phyloP scores from a whole-genome alignment of 1,140 invertebrate genomes.

The Diorhabda carinulata region DNA sequence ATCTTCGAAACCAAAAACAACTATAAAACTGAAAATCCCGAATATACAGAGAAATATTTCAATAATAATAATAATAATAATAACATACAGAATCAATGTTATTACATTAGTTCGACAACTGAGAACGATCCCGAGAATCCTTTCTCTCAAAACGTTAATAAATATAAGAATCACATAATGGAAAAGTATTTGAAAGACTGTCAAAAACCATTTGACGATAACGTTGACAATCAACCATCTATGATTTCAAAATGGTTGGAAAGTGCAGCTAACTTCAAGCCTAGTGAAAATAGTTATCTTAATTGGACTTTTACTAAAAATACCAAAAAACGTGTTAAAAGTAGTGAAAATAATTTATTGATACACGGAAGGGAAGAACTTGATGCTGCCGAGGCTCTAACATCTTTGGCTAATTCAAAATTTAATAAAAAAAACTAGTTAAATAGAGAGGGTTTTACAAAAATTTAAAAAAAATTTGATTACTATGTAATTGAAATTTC shows the following conservation, averaged over 20 bases:
- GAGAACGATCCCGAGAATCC: slow-evolving; percentile 41
- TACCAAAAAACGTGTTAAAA: slow-evolving; percentile 32
- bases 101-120: slow-evolving; percentile 46
- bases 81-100: slow-evolving; percentile 39
- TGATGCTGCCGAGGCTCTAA: slow-evolving; percentile 65
- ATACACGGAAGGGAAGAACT: slow-evolving; percentile 62
- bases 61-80: slow-evolving; percentile 16
- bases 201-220: slow-evolving; percentile 36
- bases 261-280: slow-evolving; percentile 63
- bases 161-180: slow-evolving; percentile 58
- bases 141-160: slow-evolving; percentile 39
- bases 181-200: slow-evolving; percentile 53
- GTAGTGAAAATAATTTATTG: slow-evolving; percentile 4
- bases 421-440: neutral
- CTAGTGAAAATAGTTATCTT: slow-evolving; percentile 62
- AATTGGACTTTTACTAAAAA: slow-evolving; percentile 50
- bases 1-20: slow-evolving; percentile 20
- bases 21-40: neutral
- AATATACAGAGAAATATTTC: slow-evolving; percentile 1
- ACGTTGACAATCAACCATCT: slow-evolving; percentile 49
- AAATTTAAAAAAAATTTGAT: too few species aligned
- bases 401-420: slow-evolving; percentile 50
- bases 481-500: too few species aligned
- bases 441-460: too few species aligned
- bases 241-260: slow-evolving; percentile 65